These are phyloP conservation scores for Cotesia chilonis DNA, from an alignment of 1,140 invertebrate genomes.

Conservation along the genomic window DNA sequence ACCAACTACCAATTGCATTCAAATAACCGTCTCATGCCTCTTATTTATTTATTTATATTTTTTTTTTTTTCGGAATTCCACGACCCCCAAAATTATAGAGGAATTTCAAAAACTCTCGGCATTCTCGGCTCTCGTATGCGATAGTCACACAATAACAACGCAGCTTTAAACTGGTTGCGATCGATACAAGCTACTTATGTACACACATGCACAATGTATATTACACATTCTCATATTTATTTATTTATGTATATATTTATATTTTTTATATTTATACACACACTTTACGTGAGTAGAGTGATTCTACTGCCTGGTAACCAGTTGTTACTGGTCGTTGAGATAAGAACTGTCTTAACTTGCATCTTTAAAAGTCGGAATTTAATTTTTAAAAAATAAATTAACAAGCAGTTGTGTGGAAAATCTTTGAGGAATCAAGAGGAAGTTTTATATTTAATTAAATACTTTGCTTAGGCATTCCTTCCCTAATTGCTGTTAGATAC, in stretches of 20 bases:
- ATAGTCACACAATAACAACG: background rate
- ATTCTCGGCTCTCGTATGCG: background rate
- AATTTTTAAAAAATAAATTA: slow-evolving; percentile 20
- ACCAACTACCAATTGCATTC: slow-evolving; percentile 22
- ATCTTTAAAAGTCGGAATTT: background rate
- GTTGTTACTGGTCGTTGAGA: slow-evolving; percentile 37
- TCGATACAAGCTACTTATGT: slow-evolving; percentile 18
- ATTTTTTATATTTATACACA: background rate
- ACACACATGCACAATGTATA: no score
- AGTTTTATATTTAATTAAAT: no score
- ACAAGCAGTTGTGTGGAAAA: background rate
- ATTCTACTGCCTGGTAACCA: slow-evolving; percentile 24
- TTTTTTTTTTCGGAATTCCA: no score
- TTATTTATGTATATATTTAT: slow-evolving; percentile 6
- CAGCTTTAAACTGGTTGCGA: slow-evolving; percentile 20
- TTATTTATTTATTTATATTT: background rate
- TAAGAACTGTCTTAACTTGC: slow-evolving; percentile 23
- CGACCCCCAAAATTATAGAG: slow-evolving; percentile 32
- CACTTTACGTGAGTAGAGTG: background rate
- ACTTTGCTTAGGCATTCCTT: no score
- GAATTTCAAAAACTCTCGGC: slow-evolving; percentile 36
- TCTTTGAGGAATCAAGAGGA: no score
- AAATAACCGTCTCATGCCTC: slow-evolving; percentile 20
- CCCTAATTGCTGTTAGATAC: no score
- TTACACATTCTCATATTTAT: no score